Evolutionary conservation across 2,888 invertebrate species (phyloP), one percentile per base, ranked within the genome.

Genomic region (Parelbella ahira): DNA sequence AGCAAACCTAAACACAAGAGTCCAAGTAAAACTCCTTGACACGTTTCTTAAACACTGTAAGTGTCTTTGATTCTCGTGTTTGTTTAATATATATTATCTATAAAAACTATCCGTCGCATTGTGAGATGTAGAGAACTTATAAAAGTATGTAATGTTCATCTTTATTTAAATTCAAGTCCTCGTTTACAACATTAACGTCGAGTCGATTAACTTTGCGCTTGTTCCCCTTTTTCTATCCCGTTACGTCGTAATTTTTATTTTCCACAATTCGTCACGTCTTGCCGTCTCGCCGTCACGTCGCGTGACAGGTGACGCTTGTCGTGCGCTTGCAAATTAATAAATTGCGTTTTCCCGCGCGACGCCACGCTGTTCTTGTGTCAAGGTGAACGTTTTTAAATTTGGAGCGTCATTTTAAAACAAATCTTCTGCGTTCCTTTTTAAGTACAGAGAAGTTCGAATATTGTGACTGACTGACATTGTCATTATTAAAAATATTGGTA

Each of bases 221-320:
- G 65, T 67, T 65, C 58, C 63, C 68, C 50, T 50, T 49, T 52
- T 51, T 63, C 65, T 53, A 50, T 48, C 50, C 64, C 51, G 68
- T 70, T 68, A 68, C 23, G 65, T 66, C 64, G 75, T 78, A 73
- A 78, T 77, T 78, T 78, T 77, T 76, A 78, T 73, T 78, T 72
- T 68, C 58, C 68, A 68, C 77, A 71, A 77, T 78, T 77, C 75
- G 70, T 78, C 76, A 77, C 75, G 77, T 68, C 68, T 53, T 43
- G 44, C 30, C 49, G 48, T 44, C 53, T 37, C 46, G 41, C 63
- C 61, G 66, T 71, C 69, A 65, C 63, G 60, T 52, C 39, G 60
- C 59, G 56, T 75, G 71, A 73, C 76, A 72, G 73, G 75, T 73
- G 71, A 73, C 71, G 68, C 62, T 54, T 61, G 64, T 63, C 62